Evolutionary conservation across 2,797 vertebrate genomes (phyloP).

Genomic region (Myoxocephalus aenaeus): DNA sequence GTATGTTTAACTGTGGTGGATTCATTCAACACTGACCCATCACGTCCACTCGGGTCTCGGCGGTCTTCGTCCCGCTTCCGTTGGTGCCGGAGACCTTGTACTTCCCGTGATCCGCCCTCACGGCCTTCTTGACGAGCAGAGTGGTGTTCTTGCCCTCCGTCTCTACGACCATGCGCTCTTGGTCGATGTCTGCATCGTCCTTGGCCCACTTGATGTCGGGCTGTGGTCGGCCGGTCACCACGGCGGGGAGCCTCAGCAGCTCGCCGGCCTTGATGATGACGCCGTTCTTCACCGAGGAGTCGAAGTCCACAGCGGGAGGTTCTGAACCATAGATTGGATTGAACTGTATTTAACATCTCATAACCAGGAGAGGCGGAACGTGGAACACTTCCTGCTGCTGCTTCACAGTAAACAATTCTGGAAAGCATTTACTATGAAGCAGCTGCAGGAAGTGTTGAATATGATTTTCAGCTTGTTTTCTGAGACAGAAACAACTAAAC

Average conservation of each 20-base stretch:
- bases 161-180: conserved; percentile 89
- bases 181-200: conserved; percentile 90
- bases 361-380: not conserved
- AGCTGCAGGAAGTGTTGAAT: not conserved
- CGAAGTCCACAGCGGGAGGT: conserved; percentile 90
- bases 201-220: conserved; percentile 92
- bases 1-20: not conserved
- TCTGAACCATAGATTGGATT: conserved; percentile 75
- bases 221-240: conserved; percentile 91
- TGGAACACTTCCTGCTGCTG: conserved; percentile 1
- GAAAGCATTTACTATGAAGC: not conserved
- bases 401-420: not conserved
- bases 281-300: conserved; percentile 90
- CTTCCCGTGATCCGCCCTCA: conserved; percentile 93
- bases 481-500: not conserved
- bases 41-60: conserved; percentile 91
- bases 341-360: not conserved
- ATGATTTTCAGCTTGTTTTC: not conserved
- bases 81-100: conserved; percentile 95
- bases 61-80: conserved; percentile 91
- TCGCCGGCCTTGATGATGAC: conserved; percentile 94
- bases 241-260: conserved; percentile 91
- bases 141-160: conserved; percentile 89
- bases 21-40: conserved; percentile 87
- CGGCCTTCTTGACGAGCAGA: conserved; percentile 89